A percentile compares a stretch with the other conserved stretches of the same genome.
These are phyloP conservation scores for Octonoba sinensis DNA, from an alignment of 2,888 invertebrate genomes.

Conservation along the genomic window DNA sequence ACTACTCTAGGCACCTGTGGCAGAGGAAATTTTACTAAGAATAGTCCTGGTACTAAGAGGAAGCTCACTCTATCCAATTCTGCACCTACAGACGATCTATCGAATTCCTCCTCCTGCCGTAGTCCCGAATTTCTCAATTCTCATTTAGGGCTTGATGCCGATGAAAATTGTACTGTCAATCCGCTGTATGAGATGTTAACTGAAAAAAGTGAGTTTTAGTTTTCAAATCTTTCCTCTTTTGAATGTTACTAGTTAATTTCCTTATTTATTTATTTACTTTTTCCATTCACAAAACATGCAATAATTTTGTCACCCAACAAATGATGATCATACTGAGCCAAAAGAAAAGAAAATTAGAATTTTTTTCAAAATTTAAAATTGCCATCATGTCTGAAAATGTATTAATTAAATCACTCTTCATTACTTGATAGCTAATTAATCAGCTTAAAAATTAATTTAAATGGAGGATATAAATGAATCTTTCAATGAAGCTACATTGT, in stretches of 20 bases:
- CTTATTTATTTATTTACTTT: conserved; percentile 10
- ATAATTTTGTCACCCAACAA: no score
- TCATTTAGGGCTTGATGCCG: conserved; percentile 32
- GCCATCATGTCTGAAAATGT: no score
- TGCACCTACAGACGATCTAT: conserved; percentile 22
- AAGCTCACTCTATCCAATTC: conserved; percentile 37
- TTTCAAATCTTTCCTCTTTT: not conserved
- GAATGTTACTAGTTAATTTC: not conserved
- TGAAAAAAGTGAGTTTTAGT: conserved; percentile 53
- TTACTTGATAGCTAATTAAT: no score
- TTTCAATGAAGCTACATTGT: no score
- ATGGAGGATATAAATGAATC: no score
- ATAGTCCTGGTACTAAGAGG: conserved; percentile 40
- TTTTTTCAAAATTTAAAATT: no score
- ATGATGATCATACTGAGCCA: no score
- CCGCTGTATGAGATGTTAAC: conserved; percentile 64
- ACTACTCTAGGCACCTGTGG: conserved; percentile 16
- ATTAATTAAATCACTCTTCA: no score
- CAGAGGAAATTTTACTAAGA: conserved; percentile 29
- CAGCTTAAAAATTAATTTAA: no score
- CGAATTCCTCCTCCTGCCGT: conserved; percentile 34
- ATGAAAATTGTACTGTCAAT: conserved; percentile 51
- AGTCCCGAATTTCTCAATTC: conserved; percentile 46
- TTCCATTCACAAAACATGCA: conserved; percentile 23
- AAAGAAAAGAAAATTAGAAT: no score